These are phyloP conservation scores for Rapana venosa DNA, from an alignment of 2,888 invertebrate species.

Conservation along the genomic window DNA sequence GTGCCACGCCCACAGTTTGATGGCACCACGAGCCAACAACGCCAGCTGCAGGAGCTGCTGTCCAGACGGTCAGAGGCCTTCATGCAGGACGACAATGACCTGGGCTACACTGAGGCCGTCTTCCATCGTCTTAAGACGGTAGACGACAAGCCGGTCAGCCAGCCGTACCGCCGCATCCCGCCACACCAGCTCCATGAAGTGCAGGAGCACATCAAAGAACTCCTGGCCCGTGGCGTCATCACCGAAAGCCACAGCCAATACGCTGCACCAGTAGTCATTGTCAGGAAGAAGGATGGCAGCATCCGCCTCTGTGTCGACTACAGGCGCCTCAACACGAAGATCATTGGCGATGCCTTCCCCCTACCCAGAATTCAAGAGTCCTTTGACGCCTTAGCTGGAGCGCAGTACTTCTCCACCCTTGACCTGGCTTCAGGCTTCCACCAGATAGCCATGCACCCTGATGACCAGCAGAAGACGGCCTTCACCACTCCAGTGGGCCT, in stretches of 20 bases:
- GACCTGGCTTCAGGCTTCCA: constrained; percentile 27
- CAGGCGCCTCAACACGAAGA: not conserved
- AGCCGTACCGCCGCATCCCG: not conserved
- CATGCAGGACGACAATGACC: not conserved
- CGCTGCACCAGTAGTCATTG: constrained; percentile 30
- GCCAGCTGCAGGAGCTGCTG: not conserved
- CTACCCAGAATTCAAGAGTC: constrained; percentile 14
- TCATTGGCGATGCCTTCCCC: constrained; percentile 2
- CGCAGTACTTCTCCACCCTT: not conserved
- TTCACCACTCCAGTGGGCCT: constrained; percentile 46
- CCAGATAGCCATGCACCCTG: constrained; percentile 39
- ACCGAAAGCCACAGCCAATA: not conserved
- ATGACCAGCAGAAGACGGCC: constrained; percentile 50
- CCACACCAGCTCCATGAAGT: not conserved
- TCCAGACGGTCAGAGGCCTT: not conserved
- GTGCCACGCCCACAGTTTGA: not conserved
- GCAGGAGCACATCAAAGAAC: not conserved
- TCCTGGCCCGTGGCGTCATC: not conserved
- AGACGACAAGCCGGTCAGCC: not conserved
- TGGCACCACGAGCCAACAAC: not conserved
- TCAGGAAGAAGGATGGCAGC: constrained; percentile 24
- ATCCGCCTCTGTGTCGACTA: not conserved
- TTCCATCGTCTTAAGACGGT: not conserved
- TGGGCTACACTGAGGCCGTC: not conserved
- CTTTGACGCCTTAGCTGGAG: not conserved